These are phyloP conservation scores for Oedothorax gibbosus DNA, from an alignment of 1,140 invertebrate species.

Conservation along the genomic window DNA sequence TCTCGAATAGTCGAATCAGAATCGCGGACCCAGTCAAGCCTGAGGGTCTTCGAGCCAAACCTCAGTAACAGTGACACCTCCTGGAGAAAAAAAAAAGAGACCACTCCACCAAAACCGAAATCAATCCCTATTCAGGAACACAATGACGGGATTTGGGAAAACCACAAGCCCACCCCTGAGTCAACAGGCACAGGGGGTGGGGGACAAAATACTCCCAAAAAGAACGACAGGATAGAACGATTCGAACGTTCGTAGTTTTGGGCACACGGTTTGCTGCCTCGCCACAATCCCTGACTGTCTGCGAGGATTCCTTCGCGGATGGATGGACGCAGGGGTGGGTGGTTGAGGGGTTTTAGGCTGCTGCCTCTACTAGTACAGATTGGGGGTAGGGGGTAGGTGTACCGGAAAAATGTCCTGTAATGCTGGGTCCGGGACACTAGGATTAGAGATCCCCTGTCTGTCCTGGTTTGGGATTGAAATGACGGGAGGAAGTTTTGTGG, in stretches of 20 bases:
- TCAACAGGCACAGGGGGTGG: slow-evolving; percentile 19
- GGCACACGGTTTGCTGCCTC: slow-evolving; percentile 35
- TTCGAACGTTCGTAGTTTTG: slow-evolving; percentile 3
- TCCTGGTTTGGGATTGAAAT: neutral
- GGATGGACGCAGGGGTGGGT: slow-evolving; percentile 1
- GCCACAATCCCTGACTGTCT: slow-evolving; percentile 23
- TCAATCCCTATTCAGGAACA: neutral
- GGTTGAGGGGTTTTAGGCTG: slow-evolving; percentile 17
- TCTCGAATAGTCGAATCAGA: too few species aligned
- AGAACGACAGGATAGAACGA: slow-evolving; percentile 3
- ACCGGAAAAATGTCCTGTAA: slow-evolving; percentile 21
- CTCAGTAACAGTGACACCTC: too few species aligned
- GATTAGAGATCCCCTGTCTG: neutral
- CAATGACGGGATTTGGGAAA: slow-evolving; percentile 50
- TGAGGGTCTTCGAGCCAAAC: too few species aligned
- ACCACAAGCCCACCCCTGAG: slow-evolving; percentile 44
- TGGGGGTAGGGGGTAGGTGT: slow-evolving; percentile 4
- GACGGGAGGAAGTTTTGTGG: too few species aligned
- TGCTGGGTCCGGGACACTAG: neutral
- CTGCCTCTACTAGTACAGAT: neutral
- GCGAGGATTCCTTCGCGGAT: slow-evolving; percentile 40
- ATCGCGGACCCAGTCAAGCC: too few species aligned
- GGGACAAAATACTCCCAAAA: neutral
- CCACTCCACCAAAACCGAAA: too few species aligned
- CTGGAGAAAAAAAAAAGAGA: too few species aligned